Base-by-base conservation (phyloP, 2,113 vertebrate species). In the Dendropsophus ebraccatus region DNA sequence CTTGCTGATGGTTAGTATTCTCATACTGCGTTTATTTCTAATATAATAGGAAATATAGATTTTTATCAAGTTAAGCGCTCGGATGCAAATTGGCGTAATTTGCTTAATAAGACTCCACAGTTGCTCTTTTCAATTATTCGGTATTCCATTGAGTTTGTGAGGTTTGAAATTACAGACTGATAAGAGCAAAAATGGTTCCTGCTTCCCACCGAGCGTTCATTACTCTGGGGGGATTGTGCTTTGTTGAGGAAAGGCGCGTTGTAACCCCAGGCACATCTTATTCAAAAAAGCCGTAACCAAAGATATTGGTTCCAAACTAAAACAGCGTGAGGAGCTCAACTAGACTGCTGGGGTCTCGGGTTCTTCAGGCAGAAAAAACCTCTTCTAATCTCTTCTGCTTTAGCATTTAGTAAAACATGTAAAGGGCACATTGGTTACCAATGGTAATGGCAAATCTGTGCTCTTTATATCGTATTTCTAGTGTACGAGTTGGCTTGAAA, bases 121-220 rank as follows among this genome's bases (percentile, higher is more conserved):
- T 74, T 58, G 7, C 82, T 83, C 45, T 83, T 83, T 83, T 83
- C 82, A 74, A 83, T 83, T 83, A 83, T 74, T 83, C 82, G n/a
- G 32, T 41, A 45, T 74, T 74, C 37, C 21, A 54, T 67, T 32
- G 67, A 83, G 32, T 74, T 73, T 74, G 56, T 58, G 50, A 52
- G 82, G 69, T 56, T 83, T 83, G 73, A 83, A 83, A 83, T 83
- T 83, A 60, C 82, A 60, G 82, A 0, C 69, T 74, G 82, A 83
- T 83, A 60, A 45, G 82, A 83, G 58, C 56, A 60, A 83, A 72
- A 83, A 83, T 83, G 69, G 49, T 45, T 83, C 73, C 52, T 28
- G 19, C 30, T 35, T 73, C 81, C 81, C 69, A 73, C 81, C 7
- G 35, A 83, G 82, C 35, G 28, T 83, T 58, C 74, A 74, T 70